These are phyloP conservation scores for Varanus salvator DNA, from an alignment of 2,113 vertebrate genomes.

Conservation along the genomic window DNA sequence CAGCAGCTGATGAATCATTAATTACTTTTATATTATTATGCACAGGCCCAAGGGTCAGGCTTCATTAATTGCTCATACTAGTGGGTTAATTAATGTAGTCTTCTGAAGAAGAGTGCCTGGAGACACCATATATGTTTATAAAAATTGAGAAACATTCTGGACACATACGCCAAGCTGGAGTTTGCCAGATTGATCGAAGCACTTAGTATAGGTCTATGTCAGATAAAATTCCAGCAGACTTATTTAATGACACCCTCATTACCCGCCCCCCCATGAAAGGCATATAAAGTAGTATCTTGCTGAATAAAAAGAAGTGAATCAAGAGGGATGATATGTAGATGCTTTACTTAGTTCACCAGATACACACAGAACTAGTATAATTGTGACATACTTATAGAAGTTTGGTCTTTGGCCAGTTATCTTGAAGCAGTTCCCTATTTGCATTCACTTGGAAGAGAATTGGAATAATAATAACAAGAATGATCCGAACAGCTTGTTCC, in stretches of 20 bases:
- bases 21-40: conserved; percentile 34
- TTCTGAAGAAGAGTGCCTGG: conserved; percentile 46
- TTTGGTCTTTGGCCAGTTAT: not conserved
- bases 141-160: conserved; percentile 40
- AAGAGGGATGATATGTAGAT: not conserved
- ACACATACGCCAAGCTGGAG: conserved; percentile 3
- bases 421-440: not conserved
- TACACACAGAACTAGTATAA: not conserved
- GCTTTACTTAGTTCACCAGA: conserved; percentile 48
- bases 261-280: not conserved
- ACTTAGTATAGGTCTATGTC: conserved; percentile 19
- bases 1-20: conserved; percentile 32
- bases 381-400: not conserved
- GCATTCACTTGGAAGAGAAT: not conserved
- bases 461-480: too few species aligned
- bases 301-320: conserved; percentile 2
- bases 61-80: conserved; percentile 40
- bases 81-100: conserved; percentile 46
- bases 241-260: conserved; percentile 44
- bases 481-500: not conserved
- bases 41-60: conserved; percentile 35
- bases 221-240: conserved; percentile 37
- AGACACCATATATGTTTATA: conserved; percentile 19
- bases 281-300: conserved; percentile 11
- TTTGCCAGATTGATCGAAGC: conserved; percentile 37